Evolutionary conservation across 2,113 vertebrate genomes (phyloP), one percentile per base, ranked within the genome.

Genomic region (Cyanistes caeruleus): DNA sequence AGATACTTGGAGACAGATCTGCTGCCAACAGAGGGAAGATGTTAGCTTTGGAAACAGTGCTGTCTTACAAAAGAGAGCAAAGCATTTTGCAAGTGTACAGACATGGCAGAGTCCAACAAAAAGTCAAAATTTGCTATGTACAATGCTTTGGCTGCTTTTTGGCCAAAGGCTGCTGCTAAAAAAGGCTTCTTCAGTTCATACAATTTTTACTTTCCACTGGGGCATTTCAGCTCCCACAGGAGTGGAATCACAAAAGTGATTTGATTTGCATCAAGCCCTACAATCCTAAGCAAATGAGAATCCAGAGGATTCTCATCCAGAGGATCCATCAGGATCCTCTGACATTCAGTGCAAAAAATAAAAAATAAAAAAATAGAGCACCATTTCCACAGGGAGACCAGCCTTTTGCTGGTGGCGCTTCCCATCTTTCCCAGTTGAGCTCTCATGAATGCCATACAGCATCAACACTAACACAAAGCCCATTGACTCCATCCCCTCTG

Each of bases 401-500:
- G 27, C 39, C 68, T 90, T 85, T 87, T 90, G 52, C 76, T 60
- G 44, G 25, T 84, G 90, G 83, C 59, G 25, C 64, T 75, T 59
- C 63, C 84, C n/a, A 5, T 79, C 31, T 58, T 85, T 94, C 90
- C 44, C 76, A 92, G 76, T 37, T 15, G 33, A 81, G 37, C 48
- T 81, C 68, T 84, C 69, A 58, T 48, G 68, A 86, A 63, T 56
- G 76, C 82, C 75, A 33, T 53, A 41, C 72, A 94, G 18, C 52
- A 92, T 68, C 79, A 69, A 16, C 63, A 52, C 0, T 2, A 76
- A 88, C 90, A 93, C 88, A 95, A 86, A 96, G 60, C 68, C 64
- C 73, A 81, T 70, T 94, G 84, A 94, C 64, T 95, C 76, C 63
- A 87, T 90, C 59, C 75, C 83, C 75, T 90, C 79, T 97, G 88